These are phyloP conservation scores for Caprella mutica DNA, from an alignment of 2,888 invertebrate species.

Conservation along the genomic window DNA sequence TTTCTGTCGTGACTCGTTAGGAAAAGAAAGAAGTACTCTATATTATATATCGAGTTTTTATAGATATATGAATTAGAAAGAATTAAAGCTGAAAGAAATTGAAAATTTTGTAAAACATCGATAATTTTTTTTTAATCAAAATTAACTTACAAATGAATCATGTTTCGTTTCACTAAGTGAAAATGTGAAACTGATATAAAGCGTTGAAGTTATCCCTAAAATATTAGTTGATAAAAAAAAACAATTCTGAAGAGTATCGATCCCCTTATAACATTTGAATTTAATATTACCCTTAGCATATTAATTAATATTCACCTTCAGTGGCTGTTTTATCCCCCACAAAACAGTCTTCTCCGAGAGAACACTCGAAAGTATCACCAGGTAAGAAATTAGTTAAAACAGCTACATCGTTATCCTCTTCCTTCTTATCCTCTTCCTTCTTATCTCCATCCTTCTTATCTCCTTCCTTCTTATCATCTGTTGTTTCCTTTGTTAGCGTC, in stretches of 20 bases:
- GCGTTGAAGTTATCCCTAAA: no score
- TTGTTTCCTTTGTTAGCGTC: neutral
- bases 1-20: no score
- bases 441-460: neutral
- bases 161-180: no score
- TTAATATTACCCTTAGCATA: neutral
- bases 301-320: constrained; percentile 59
- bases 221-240: neutral
- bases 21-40: no score
- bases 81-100: no score
- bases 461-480: neutral
- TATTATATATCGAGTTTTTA: no score
- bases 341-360: constrained; percentile 59
- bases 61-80: no score
- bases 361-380: constrained; percentile 61
- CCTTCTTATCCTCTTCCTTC: constrained; percentile 1
- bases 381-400: constrained; percentile 74
- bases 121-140: no score
- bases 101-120: no score
- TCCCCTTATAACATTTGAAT: neutral
- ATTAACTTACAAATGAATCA: no score
- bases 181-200: no score
- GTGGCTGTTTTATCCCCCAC: constrained; percentile 65
- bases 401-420: constrained; percentile 72
- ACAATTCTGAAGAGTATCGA: no score